Conservation (phyloP, 1,140 invertebrate species). For the Drosophila busckii region DNA sequence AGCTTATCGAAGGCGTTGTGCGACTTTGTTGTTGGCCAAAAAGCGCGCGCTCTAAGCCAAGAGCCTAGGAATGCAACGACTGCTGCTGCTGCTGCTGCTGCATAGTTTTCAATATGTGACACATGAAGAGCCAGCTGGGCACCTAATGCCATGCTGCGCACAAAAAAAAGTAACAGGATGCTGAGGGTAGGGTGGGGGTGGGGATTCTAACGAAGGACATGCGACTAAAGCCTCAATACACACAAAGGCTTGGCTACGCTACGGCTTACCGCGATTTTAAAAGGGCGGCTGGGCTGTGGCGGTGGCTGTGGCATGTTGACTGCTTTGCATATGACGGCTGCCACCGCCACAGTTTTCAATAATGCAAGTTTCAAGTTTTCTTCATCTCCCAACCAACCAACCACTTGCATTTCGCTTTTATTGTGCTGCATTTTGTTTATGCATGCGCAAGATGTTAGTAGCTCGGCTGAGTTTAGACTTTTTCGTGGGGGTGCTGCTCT, state of each 20-base stretch:
- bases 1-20: slow-evolving; percentile 54
- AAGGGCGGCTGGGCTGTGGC: slow-evolving; percentile 7
- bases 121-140: slow-evolving; percentile 30
- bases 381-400: background rate
- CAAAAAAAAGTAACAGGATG: slow-evolving; percentile 19
- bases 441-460: slow-evolving; percentile 50
- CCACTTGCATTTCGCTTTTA: slow-evolving; percentile 20
- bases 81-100: slow-evolving; percentile 30
- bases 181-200: background rate
- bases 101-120: slow-evolving; percentile 71
- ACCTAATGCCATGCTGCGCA: slow-evolving; percentile 8
- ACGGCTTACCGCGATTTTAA: slow-evolving; percentile 7
- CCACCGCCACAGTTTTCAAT: slow-evolving; percentile 57
- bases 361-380: slow-evolving; percentile 62
- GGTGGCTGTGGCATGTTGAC: slow-evolving; percentile 1
- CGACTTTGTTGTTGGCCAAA: slow-evolving; percentile 43
- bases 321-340: slow-evolving; percentile 20
- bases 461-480: slow-evolving; percentile 6
- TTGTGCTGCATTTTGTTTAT: slow-evolving; percentile 76
- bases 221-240: slow-evolving; percentile 41
- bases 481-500: background rate
- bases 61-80: slow-evolving; percentile 50
- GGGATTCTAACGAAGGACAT: slow-evolving; percentile 32
- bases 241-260: slow-evolving; percentile 24
- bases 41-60: slow-evolving; percentile 58